These are phyloP conservation scores for Brachionus asplanchnoidis DNA, from an alignment of 1,140 invertebrate genomes.

Conservation along the genomic window DNA sequence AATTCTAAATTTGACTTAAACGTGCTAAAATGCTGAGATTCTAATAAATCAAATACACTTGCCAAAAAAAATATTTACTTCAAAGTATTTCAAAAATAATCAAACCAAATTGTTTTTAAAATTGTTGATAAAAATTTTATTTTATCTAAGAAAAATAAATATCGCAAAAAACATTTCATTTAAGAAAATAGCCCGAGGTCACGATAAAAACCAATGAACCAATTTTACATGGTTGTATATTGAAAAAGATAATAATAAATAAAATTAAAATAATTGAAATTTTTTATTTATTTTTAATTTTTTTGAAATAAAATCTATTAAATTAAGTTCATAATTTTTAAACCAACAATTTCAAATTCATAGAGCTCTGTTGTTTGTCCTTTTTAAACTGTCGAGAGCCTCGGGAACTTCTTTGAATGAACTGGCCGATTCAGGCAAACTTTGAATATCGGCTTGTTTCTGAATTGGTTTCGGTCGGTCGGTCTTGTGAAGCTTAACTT, in stretches of 20 bases:
- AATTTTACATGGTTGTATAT: neutral
- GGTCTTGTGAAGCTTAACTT: neutral
- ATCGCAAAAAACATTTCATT: neutral
- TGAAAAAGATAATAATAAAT: neutral
- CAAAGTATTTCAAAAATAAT: neutral
- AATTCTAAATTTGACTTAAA: neutral
- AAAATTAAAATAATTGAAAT: neutral
- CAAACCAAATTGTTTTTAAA: neutral
- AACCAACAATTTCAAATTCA: neutral
- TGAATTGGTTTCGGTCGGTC: constrained; percentile 17
- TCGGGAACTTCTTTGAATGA: constrained; percentile 27
- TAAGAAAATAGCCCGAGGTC: neutral
- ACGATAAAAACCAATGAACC: neutral
- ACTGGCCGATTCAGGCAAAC: neutral
- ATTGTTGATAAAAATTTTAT: neutral
- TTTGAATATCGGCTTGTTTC: neutral
- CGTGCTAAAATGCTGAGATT: neutral
- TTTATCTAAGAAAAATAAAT: neutral
- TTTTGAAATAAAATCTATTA: neutral
- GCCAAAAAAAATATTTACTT: neutral
- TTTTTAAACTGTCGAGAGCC: constrained; percentile 29
- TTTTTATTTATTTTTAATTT: neutral
- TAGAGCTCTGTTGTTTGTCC: neutral
- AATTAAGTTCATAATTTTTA: neutral
- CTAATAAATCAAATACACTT: neutral